A percentile compares a stretch with the other conserved stretches of the same genome.
Evolutionary conservation across 2,888 invertebrate species (phyloP).

Genomic region (Erannis defoliaria): DNA sequence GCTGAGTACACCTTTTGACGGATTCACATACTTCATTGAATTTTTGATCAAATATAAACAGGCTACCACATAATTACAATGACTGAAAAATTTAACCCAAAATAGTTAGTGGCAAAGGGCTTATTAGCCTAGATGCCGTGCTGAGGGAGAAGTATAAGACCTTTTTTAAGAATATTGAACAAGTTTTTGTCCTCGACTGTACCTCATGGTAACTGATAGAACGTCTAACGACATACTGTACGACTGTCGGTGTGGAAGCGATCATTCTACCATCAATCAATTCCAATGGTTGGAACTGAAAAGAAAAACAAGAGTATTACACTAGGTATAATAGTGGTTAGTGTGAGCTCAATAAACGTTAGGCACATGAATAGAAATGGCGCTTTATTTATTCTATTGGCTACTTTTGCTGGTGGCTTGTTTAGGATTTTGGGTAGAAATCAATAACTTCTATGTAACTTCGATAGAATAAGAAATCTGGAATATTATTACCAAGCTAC

Average conservation of each 20-base stretch:
- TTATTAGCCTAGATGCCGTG: no score
- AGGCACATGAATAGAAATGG: neutral
- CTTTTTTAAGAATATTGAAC: neutral
- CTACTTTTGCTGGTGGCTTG: neutral
- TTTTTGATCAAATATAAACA: no score
- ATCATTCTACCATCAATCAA: constrained; percentile 25
- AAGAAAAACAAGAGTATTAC: constrained; percentile 18
- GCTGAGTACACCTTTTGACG: no score
- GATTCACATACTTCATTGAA: no score
- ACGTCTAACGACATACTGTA: constrained; percentile 28
- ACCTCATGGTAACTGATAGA: constrained; percentile 32
- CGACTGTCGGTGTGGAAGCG: constrained; percentile 16
- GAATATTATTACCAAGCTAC: no score
- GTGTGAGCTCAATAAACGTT: constrained; percentile 4
- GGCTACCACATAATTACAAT: no score
- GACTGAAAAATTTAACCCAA: no score
- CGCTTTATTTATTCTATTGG: neutral
- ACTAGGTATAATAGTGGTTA: constrained; percentile 7
- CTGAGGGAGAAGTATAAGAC: no score
- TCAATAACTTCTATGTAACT: no score
- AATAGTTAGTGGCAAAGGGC: no score
- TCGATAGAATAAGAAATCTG: no score
- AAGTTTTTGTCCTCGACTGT: neutral
- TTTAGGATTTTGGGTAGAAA: no score
- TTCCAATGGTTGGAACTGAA: constrained; percentile 16